These are phyloP conservation scores for Myripristis murdjan DNA, from an alignment of 2,797 vertebrate species.

Conservation along the genomic window DNA sequence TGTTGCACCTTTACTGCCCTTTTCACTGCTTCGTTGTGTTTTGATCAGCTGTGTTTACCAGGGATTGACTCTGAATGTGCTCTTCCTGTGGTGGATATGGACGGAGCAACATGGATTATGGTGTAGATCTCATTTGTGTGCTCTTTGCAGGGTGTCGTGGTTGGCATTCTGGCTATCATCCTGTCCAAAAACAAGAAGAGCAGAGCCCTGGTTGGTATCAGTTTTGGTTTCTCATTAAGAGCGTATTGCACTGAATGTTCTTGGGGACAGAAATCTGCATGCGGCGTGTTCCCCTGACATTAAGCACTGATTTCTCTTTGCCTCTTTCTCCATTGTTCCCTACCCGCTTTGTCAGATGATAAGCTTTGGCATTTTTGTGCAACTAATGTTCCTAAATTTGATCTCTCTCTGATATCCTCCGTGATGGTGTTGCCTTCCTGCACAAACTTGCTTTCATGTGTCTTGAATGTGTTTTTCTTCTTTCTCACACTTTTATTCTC, in stretches of 20 bases:
- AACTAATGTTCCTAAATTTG: background rate
- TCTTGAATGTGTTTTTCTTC: constrained; percentile 4
- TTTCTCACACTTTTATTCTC: background rate
- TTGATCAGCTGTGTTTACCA: no score
- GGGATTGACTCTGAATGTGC: no score
- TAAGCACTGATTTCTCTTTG: background rate
- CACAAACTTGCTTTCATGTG: background rate
- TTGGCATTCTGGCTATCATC: constrained; percentile 82
- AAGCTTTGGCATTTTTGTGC: background rate
- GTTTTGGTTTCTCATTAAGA: background rate
- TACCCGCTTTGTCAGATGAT: background rate
- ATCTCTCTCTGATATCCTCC: background rate
- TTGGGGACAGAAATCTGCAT: background rate
- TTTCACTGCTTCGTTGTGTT: background rate
- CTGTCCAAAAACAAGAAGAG: constrained; percentile 83
- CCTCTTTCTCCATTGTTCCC: background rate
- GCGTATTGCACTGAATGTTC: background rate
- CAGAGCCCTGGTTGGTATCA: constrained; percentile 78
- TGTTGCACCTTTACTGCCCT: background rate
- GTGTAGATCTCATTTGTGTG: constrained; percentile 21
- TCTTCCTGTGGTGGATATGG: background rate
- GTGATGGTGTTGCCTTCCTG: background rate
- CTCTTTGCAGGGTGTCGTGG: constrained; percentile 77
- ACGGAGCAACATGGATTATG: background rate
- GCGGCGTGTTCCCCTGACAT: no score